phyloP scores from a whole-genome alignment of 2,797 vertebrate genomes.

The Salmo trutta region DNA sequence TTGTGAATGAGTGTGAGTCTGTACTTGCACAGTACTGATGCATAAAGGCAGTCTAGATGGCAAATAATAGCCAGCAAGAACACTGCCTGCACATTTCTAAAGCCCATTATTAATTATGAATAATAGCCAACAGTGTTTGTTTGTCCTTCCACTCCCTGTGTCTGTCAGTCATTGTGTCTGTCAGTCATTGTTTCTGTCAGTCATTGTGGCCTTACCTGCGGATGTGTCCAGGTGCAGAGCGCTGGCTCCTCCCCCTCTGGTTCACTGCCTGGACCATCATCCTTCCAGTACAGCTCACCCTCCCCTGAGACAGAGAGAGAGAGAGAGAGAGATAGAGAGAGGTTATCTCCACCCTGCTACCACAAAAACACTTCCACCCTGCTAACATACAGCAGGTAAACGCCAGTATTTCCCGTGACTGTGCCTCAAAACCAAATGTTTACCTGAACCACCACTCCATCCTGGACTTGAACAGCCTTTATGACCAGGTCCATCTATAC shows the following conservation, averaged over 20 bases:
- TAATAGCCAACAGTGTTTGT: background rate
- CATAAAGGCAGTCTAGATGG: conserved; percentile 26
- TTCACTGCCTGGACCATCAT: conserved; percentile 99
- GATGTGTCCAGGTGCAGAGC: conserved; percentile 85
- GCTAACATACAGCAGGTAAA: too few species aligned
- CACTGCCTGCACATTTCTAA: conserved; percentile 21
- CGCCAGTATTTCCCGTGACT: too few species aligned
- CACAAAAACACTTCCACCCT: too few species aligned
- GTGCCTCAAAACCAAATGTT: too few species aligned
- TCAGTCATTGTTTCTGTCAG: background rate
- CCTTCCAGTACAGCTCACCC: conserved; percentile 92
- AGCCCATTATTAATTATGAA: background rate
- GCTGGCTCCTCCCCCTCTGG: conserved; percentile 91
- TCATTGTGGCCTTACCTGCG: conserved; percentile 75
- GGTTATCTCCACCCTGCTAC: too few species aligned
- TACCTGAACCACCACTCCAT: too few species aligned
- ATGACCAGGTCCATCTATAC: too few species aligned
- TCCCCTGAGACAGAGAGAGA: conserved; percentile 78
- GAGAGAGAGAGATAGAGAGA: too few species aligned
- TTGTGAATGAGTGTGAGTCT: conserved; percentile 1
- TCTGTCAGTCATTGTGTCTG: conserved; percentile 55
- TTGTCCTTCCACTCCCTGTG: background rate
- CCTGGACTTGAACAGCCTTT: too few species aligned
- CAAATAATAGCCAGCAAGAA: conserved; percentile 15
- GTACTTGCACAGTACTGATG: background rate